Percentiles rank a stretch among this genome's conserved stretches.
Evolutionary conservation across 2,797 vertebrate genomes (phyloP).

Genomic region (Leucoraja ocellata): DNA sequence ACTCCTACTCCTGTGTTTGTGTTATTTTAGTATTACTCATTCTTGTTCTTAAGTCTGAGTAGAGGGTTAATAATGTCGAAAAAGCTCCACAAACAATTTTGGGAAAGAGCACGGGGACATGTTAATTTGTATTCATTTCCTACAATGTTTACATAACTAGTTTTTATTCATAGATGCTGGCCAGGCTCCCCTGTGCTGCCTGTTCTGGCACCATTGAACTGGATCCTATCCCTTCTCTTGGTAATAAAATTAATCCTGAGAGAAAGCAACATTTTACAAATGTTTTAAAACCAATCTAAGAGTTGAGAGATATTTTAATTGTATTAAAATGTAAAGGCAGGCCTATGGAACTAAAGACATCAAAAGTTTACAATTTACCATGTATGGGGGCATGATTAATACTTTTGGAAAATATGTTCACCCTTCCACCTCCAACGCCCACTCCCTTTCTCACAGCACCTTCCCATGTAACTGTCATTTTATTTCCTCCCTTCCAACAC

Average conservation of each 20-base stretch:
- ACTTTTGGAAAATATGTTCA: background rate
- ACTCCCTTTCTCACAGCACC: no score
- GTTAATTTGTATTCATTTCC: background rate
- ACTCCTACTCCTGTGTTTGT: background rate
- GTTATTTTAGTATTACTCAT: background rate
- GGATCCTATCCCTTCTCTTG: background rate
- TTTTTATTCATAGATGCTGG: conserved; percentile 13
- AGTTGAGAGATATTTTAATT: background rate
- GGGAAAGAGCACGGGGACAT: no score
- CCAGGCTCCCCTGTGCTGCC: background rate
- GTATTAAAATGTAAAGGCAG: background rate
- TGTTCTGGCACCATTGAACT: background rate
- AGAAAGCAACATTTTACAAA: background rate
- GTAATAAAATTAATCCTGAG: background rate
- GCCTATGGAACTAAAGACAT: background rate
- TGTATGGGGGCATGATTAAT: background rate
- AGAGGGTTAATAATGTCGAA: background rate
- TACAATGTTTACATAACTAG: background rate
- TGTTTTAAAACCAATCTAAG: background rate
- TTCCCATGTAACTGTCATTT: no score
- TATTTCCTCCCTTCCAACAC: no score
- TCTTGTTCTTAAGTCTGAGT: background rate
- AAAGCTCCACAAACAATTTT: background rate
- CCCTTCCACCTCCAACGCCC: no score
- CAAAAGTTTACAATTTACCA: background rate